Percentiles rank a stretch among this genome's conserved stretches.
phyloP scores from a whole-genome alignment of 2,797 vertebrate species.

The Phoxinus dragarum region DNA sequence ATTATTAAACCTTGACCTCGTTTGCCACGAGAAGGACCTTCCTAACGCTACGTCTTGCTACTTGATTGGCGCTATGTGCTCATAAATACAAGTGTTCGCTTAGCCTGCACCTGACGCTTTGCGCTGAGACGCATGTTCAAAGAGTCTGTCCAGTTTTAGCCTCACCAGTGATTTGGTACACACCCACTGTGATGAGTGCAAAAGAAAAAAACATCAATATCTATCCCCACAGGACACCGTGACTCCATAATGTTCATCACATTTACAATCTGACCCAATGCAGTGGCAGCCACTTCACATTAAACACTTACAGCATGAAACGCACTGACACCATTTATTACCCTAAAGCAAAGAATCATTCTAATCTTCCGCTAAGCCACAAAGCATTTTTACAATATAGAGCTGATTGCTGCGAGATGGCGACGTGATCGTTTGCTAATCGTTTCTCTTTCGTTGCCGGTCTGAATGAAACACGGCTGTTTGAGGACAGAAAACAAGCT shows the following conservation, averaged over 20 bases:
- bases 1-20: neutral
- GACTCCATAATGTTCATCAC: constrained; percentile 45
- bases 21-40: neutral
- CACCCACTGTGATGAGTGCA: neutral
- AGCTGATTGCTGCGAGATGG: constrained; percentile 57
- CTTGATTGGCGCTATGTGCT: neutral
- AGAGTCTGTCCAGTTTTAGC: neutral
- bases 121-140: neutral
- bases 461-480: constrained; percentile 11
- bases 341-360: constrained; percentile 56
- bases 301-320: constrained; percentile 1
- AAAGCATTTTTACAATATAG: constrained; percentile 49
- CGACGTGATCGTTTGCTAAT: constrained; percentile 47
- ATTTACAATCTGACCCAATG: constrained; percentile 41
- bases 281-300: neutral
- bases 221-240: neutral
- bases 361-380: constrained; percentile 55
- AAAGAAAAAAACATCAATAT: neutral
- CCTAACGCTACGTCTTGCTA: neutral
- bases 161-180: neutral
- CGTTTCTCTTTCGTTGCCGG: constrained; percentile 7
- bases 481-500: neutral
- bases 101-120: neutral
- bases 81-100: neutral
- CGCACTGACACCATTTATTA: constrained; percentile 17